These are phyloP conservation scores for Embiotoca jacksoni DNA, from an alignment of 2,113 vertebrate species.

Conservation along the genomic window DNA sequence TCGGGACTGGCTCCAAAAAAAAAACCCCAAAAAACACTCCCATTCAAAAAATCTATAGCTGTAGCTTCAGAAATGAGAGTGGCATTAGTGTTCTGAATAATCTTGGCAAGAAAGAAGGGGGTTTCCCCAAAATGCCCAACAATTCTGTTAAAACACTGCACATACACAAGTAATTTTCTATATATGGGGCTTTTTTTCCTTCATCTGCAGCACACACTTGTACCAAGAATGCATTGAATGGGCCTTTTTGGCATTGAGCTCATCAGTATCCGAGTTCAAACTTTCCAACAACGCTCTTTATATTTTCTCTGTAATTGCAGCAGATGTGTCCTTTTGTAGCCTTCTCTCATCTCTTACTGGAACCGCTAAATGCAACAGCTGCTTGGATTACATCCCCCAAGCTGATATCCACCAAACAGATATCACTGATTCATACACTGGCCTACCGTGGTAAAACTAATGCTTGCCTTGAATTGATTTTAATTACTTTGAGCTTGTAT, in stretches of 20 bases:
- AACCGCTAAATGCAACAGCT: constrained; percentile 51
- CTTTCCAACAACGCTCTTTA: constrained; percentile 19
- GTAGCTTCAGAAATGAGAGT: too few relatives aligned
- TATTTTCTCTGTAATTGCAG: constrained; percentile 40
- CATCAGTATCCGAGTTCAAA: background rate
- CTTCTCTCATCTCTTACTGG: constrained; percentile 20
- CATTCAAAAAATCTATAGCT: too few relatives aligned
- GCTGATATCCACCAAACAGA: constrained; percentile 54
- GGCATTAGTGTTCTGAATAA: too few relatives aligned
- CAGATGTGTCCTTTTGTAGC: constrained; percentile 39
- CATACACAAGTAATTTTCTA: background rate
- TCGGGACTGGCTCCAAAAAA: too few relatives aligned
- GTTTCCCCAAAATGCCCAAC: too few relatives aligned
- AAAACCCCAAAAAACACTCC: too few relatives aligned
- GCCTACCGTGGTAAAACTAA: constrained; percentile 21
- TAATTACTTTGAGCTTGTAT: constrained; percentile 55
- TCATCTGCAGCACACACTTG: background rate
- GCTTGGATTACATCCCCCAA: constrained; percentile 49
- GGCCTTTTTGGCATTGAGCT: background rate
- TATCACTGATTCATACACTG: constrained; percentile 42
- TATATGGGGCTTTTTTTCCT: background rate
- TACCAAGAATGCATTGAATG: background rate
- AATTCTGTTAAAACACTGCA: background rate
- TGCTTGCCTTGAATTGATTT: constrained; percentile 38
- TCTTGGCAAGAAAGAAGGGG: background rate